Base-by-base conservation (phyloP, 2,888 invertebrate species). In the Apotomis turbidana region DNA sequence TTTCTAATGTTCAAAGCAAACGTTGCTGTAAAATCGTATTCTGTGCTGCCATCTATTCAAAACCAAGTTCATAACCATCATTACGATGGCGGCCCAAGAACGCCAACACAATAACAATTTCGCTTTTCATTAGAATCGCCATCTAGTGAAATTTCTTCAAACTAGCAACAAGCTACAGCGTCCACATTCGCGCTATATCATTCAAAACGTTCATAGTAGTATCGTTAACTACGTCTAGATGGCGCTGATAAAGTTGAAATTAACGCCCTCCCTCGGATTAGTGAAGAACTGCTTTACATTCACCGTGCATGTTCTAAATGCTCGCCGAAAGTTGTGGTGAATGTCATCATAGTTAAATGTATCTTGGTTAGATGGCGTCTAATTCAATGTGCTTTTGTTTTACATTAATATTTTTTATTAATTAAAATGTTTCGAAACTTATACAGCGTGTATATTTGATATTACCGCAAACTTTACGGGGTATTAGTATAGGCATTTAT, bases 1-100 rank as follows among this genome's bases (percentile, higher is more conserved):
- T 36, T 12, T 38, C 36, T 3, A 27, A 5, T 4, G 27, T 38
- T 9, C 0, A 55, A 58, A n/a, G n/a, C 5, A 46, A 60, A 41
- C 44, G 13, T 44, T 41, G 10, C 9, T n/a, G 8, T 8, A 4
- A 55, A 36, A 58, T 51, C 5, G 57, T 68, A 27, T 52, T 8
- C 9, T 38, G 55, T 68, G 58, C 58, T 68, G 68, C 62, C 72
- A 72, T 68, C 72, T 68, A 13, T 44, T 52, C 5, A 12, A 4
- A 15, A 4, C 8, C 4, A 9, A 15, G 0, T 6, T 15, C 13
- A 41, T 44, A 3, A 41, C 6, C 44, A 27, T 46, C 27, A 27
- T 1, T 9, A 49, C 36, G 12, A 8, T 41, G 41, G 41, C 41
- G 41, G 41, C 6, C 41, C 41, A 41, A 41, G 41, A 41, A 41